phyloP scores from a whole-genome alignment of 2,888 invertebrate species.

The Tetheella fluctuosa region DNA sequence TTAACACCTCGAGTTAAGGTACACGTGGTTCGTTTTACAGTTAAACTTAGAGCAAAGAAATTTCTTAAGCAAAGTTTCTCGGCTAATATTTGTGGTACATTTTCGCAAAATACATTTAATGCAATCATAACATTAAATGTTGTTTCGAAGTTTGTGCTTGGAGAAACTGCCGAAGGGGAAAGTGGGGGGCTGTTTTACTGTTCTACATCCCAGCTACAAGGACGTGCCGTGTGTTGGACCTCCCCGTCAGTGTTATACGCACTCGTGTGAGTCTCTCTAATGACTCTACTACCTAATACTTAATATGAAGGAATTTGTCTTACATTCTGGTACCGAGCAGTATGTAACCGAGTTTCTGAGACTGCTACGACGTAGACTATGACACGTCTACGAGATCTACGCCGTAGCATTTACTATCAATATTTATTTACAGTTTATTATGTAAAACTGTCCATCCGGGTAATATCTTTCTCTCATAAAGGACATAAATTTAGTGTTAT shows the following conservation, averaged over 20 bases:
- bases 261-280: too few relatives aligned
- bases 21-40: neutral
- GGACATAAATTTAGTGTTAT: slow-evolving; percentile 1
- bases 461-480: slow-evolving; percentile 1
- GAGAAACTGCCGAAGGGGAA: slow-evolving; percentile 3
- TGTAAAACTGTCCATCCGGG: neutral
- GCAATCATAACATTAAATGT: slow-evolving; percentile 70
- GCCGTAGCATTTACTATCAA: neutral
- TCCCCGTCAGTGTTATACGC: too few relatives aligned
- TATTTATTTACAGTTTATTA: neutral
- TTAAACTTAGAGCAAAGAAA: slow-evolving; percentile 31
- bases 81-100: slow-evolving; percentile 70
- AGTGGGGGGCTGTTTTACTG: neutral
- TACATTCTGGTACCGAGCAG: too few relatives aligned
- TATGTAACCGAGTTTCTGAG: neutral
- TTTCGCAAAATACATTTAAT: slow-evolving; percentile 68
- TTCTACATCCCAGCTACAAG: neutral
- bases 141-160: slow-evolving; percentile 53
- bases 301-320: too few relatives aligned
- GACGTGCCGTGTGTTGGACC: too few relatives aligned
- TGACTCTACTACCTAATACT: too few relatives aligned
- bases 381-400: neutral
- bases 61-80: slow-evolving; percentile 62
- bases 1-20: slow-evolving; percentile 38
- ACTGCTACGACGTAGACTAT: neutral